These are phyloP conservation scores for Alviniconcha marisindica DNA, from an alignment of 1,140 invertebrate species.

Conservation along the genomic window DNA sequence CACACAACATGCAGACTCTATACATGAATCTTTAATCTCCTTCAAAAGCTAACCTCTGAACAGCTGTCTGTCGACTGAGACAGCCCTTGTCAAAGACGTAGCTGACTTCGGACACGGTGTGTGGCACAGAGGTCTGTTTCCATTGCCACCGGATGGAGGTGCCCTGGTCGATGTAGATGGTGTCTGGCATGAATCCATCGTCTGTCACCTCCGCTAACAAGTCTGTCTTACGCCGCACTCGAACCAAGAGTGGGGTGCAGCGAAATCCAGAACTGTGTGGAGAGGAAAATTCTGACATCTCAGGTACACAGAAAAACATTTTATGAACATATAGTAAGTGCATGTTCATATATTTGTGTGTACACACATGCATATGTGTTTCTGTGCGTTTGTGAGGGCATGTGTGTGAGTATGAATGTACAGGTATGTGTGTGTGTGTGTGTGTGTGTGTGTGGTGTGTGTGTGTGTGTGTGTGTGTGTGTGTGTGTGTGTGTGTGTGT, in stretches of 20 bases:
- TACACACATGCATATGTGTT: too few species aligned
- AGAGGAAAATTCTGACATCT: too few species aligned
- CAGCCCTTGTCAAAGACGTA: slow-evolving; percentile 62
- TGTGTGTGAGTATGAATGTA: too few species aligned
- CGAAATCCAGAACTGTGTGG: slow-evolving; percentile 64
- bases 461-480: slow-evolving; percentile 17
- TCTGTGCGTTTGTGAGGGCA: too few species aligned
- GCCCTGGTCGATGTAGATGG: slow-evolving; percentile 72
- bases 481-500: slow-evolving; percentile 20
- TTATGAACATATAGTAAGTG: too few species aligned
- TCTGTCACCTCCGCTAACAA: slow-evolving; percentile 67
- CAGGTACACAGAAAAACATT: too few species aligned
- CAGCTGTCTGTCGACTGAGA: slow-evolving; percentile 55
- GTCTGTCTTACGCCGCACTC: slow-evolving; percentile 62
- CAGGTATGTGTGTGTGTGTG: not conserved
- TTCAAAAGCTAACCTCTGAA: slow-evolving; percentile 44
- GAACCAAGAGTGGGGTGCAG: slow-evolving; percentile 69
- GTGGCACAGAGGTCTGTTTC: slow-evolving; percentile 67
- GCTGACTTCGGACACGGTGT: slow-evolving; percentile 68
- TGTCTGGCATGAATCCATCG: slow-evolving; percentile 69
- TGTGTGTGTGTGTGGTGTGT: slow-evolving; percentile 3
- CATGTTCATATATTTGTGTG: too few species aligned
- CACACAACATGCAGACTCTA: too few species aligned
- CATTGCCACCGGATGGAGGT: slow-evolving; percentile 72
- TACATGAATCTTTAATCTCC: not conserved